A percentile compares a stretch with the other conserved stretches of the same genome.
These are phyloP conservation scores for Drosophila anomalipes DNA, from an alignment of 2,888 invertebrate genomes.

Conservation along the genomic window DNA sequence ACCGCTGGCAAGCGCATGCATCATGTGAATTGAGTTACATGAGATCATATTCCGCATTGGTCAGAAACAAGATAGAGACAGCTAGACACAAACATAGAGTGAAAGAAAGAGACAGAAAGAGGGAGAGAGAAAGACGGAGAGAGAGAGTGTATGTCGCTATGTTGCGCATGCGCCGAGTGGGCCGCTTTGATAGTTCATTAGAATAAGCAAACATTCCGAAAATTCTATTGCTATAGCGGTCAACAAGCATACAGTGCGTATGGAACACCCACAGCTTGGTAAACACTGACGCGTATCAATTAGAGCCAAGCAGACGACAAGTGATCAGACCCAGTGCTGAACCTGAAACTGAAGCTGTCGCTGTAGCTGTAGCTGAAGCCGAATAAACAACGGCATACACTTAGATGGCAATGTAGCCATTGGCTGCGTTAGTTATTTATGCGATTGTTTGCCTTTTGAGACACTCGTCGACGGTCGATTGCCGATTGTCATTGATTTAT, in stretches of 20 bases:
- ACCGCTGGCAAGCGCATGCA: constrained; percentile 49
- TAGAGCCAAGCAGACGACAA: constrained; percentile 68
- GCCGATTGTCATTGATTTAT: constrained; percentile 73
- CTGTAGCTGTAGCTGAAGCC: neutral
- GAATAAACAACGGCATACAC: constrained; percentile 19
- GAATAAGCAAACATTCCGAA: constrained; percentile 68
- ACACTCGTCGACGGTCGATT: constrained; percentile 45
- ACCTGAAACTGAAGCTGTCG: neutral
- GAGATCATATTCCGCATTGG: constrained; percentile 68
- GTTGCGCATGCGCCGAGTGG: constrained; percentile 47
- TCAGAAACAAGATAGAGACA: constrained; percentile 7
- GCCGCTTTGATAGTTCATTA: constrained; percentile 56
- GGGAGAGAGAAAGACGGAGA: neutral
- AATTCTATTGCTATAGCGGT: constrained; percentile 61
- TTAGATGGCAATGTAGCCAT: constrained; percentile 27
- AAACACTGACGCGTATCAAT: constrained; percentile 74
- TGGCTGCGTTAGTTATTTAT: constrained; percentile 58
- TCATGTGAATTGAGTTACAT: constrained; percentile 74
- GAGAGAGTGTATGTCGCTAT: neutral
- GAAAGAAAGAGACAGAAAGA: neutral
- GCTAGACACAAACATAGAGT: neutral
- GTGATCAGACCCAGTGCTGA: constrained; percentile 28
- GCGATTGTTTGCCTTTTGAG: constrained; percentile 64
- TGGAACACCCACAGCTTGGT: constrained; percentile 76
- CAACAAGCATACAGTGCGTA: constrained; percentile 59